phyloP scores from a whole-genome alignment of 92 coral and sea anemone genomes.

The Paramuricea clavata region DNA sequence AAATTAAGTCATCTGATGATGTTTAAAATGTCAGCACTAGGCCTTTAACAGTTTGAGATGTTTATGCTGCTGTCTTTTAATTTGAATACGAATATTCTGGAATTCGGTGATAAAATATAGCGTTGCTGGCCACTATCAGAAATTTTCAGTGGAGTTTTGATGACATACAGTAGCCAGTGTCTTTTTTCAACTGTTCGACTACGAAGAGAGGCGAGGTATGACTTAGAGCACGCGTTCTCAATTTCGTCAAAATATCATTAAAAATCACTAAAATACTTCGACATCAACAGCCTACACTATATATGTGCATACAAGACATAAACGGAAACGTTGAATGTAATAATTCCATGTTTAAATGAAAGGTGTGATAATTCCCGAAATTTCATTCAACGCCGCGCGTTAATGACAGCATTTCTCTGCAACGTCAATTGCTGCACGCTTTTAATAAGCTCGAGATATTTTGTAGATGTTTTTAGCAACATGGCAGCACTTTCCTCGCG shows the following conservation, averaged over 20 bases:
- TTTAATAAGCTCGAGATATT: no score
- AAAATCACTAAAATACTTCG: no score
- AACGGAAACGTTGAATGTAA: background rate
- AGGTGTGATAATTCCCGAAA: slow-evolving; percentile 19
- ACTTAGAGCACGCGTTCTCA: no score
- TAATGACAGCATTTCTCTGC: background rate
- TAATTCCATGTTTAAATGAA: background rate
- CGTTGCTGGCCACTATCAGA: background rate
- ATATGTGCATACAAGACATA: background rate
- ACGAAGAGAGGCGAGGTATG: no score
- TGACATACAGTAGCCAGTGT: no score
- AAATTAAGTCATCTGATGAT: background rate
- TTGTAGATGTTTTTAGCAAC: no score
- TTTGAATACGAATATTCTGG: background rate
- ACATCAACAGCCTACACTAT: background rate
- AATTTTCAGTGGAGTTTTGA: background rate
- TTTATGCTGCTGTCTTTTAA: background rate
- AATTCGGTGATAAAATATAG: background rate
- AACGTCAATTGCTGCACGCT: background rate
- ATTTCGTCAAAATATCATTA: no score
- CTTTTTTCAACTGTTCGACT: no score
- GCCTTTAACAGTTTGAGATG: background rate
- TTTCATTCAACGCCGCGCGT: background rate
- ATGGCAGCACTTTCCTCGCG: no score
- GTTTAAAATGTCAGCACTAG: background rate